Conservation (phyloP, 2,113 vertebrate species). For the Bufo gargarizans region DNA sequence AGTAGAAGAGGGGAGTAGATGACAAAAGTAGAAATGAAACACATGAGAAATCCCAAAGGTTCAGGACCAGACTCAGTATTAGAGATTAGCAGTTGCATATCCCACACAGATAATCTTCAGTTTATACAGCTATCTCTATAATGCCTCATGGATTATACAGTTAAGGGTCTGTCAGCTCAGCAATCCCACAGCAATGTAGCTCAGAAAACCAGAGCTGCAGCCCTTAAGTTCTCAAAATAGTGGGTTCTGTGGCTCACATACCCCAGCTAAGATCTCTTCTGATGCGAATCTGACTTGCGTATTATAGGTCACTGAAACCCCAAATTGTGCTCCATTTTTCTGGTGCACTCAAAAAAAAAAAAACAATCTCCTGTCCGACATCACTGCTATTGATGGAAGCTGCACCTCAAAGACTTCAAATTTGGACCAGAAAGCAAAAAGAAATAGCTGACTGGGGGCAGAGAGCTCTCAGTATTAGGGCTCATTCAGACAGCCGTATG, state of each 20-base stretch:
- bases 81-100: background rate
- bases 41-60: background rate
- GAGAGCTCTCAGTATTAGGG: no score
- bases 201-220: background rate
- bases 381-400: no score
- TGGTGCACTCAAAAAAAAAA: no score
- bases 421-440: no score
- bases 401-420: no score
- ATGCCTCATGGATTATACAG: background rate
- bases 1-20: background rate
- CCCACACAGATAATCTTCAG: background rate
- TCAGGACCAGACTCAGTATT: background rate
- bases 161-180: background rate
- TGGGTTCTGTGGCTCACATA: background rate
- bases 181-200: background rate
- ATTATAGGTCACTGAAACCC: no score
- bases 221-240: background rate
- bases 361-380: no score
- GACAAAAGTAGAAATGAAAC: constrained; percentile 20
- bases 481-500: no score
- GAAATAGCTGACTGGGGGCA: no score
- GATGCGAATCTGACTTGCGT: no score
- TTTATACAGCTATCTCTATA: background rate
- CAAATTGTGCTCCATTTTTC: no score
- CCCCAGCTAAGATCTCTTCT: background rate